These are phyloP conservation scores for Amphiprion clarkii DNA, from an alignment of 2,797 vertebrate species.

Conservation along the genomic window DNA sequence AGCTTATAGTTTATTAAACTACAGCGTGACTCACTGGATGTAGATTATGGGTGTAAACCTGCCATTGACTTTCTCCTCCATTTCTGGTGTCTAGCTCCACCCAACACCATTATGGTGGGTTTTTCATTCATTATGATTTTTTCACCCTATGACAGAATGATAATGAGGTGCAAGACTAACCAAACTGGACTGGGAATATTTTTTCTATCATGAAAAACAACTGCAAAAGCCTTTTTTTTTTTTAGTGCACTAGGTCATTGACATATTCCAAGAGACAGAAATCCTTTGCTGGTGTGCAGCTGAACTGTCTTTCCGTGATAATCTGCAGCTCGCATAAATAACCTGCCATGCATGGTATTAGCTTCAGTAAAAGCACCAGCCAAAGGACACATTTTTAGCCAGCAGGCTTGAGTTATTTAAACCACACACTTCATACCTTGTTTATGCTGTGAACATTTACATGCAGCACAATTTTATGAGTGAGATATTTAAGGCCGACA, in stretches of 20 bases:
- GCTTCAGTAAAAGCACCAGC: neutral
- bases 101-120: too few relatives aligned
- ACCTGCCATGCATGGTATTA: neutral
- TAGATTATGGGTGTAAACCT: too few relatives aligned
- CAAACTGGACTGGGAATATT: too few relatives aligned
- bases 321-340: conserved; percentile 22
- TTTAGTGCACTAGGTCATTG: neutral
- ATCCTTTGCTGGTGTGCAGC: neutral
- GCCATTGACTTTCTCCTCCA: too few relatives aligned
- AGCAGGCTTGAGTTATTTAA: conserved; percentile 13
- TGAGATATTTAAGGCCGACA: neutral
- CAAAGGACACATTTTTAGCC: conserved; percentile 11
- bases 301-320: neutral
- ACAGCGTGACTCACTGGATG: too few relatives aligned
- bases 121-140: too few relatives aligned
- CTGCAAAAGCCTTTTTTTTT: neutral
- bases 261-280: neutral
- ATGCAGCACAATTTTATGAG: neutral
- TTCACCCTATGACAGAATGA: too few relatives aligned
- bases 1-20: too few relatives aligned
- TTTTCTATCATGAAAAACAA: neutral
- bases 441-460: neutral
- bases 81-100: too few relatives aligned
- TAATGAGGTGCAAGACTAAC: too few relatives aligned
- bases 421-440: neutral